Conservation (phyloP, 2,113 vertebrate genomes). For the Ranitomeya imitator region DNA sequence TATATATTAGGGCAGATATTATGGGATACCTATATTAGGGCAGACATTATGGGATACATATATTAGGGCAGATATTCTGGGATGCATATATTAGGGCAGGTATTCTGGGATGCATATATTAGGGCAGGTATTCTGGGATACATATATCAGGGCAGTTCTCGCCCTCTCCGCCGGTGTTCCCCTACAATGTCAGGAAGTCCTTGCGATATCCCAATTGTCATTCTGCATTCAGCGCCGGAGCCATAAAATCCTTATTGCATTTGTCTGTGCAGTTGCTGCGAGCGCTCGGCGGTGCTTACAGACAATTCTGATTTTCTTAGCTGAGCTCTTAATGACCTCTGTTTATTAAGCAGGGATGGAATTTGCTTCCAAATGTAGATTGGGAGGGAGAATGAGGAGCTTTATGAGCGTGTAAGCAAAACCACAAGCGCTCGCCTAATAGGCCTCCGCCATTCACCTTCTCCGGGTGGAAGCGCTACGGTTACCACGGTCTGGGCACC, state of each 20-base stretch:
- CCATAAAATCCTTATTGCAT: slow-evolving; percentile 58
- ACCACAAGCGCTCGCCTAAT: slow-evolving; percentile 1
- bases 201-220: slow-evolving; percentile 32
- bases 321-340: slow-evolving; percentile 60
- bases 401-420: slow-evolving; percentile 34
- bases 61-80: neutral
- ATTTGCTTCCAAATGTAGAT: slow-evolving; percentile 40
- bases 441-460: slow-evolving; percentile 18
- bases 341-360: slow-evolving; percentile 62
- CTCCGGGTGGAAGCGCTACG: neutral
- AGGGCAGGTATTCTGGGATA: neutral
- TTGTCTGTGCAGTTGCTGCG: slow-evolving; percentile 57
- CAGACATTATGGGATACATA: neutral
- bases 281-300: slow-evolving; percentile 35
- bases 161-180: neutral
- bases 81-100: neutral
- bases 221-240: slow-evolving; percentile 29
- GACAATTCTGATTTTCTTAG: slow-evolving; percentile 60
- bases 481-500: slow-evolving; percentile 6
- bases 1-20: neutral
- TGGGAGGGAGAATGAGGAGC: slow-evolving; percentile 28
- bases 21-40: neutral
- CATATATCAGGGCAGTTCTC: neutral
- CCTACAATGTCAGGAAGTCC: neutral
- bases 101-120: neutral